Evolutionary conservation across 2,797 vertebrate genomes (phyloP).

Genomic region (Pristis pectinata): DNA sequence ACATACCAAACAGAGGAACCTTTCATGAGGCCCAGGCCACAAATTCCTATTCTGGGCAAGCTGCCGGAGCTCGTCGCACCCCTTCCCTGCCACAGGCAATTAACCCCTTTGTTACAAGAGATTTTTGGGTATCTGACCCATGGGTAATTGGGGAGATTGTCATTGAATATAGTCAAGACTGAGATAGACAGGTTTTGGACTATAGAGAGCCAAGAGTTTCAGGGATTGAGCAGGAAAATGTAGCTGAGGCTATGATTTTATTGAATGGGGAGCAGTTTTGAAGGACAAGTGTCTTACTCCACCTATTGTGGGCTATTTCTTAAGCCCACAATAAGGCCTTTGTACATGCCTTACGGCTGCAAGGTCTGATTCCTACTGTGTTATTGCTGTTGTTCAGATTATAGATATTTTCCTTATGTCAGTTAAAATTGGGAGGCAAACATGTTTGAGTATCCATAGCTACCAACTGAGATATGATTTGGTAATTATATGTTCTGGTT

Average conservation of each 20-base stretch:
- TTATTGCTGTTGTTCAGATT: not conserved
- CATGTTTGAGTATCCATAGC: not conserved
- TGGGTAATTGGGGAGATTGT: too few species aligned
- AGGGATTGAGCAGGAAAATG: too few species aligned
- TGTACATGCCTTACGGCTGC: not conserved
- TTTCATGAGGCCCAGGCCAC: not conserved
- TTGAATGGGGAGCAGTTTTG: too few species aligned
- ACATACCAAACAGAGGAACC: not conserved
- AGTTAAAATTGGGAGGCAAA: not conserved
- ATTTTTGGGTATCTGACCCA: not conserved
- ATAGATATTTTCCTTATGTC: not conserved
- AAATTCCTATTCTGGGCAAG: not conserved
- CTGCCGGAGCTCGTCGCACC: not conserved
- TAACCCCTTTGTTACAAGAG: not conserved
- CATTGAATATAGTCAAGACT: not conserved
- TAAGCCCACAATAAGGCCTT: not conserved
- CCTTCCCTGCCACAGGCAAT: not conserved
- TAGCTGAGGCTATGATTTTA: too few species aligned
- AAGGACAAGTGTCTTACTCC: too few species aligned
- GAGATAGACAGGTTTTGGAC: not conserved
- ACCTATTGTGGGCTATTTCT: too few species aligned
- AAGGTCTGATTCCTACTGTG: not conserved
- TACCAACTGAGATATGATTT: not conserved
- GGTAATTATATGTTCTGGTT: not conserved
- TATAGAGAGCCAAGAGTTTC: not conserved